phyloP scores from a whole-genome alignment of 35 echinoderm and acorn worm genomes.

The Hemicentrotus pulcherrimus region DNA sequence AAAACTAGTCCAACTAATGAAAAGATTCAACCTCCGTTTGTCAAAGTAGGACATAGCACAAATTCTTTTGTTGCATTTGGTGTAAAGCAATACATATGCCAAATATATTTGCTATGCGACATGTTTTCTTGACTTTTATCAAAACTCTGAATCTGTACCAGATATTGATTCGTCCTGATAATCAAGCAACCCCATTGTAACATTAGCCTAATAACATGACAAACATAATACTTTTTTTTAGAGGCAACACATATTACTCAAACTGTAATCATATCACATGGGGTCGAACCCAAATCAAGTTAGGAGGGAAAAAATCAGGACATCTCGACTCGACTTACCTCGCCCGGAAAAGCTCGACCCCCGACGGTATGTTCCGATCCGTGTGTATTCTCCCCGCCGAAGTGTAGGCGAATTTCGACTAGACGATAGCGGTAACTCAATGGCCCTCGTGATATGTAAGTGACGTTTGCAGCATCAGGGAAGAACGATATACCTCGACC shows the following conservation, averaged over 20 bases:
- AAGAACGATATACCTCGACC: slow-evolving; percentile 55
- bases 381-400: slow-evolving; percentile 40
- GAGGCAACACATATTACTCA: not conserved
- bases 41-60: no score
- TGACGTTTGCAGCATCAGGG: not conserved
- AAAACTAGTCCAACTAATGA: no score
- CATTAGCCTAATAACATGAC: not conserved
- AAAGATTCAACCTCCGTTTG: no score
- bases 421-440: slow-evolving; percentile 61
- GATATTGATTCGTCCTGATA: not conserved
- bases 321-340: slow-evolving; percentile 45
- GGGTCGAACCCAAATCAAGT: not conserved
- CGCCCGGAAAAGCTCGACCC: slow-evolving; percentile 62
- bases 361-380: slow-evolving; percentile 72
- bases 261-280: not conserved
- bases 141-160: not conserved
- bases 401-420: slow-evolving; percentile 54
- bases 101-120: no score
- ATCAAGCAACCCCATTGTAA: not conserved
- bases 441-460: slow-evolving; percentile 53
- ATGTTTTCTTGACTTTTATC: no score
- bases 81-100: no score
- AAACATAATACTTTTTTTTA: not conserved
- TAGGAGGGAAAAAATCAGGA: not conserved
- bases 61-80: no score